Conservation (phyloP, 2,888 invertebrate genomes). For the Drosophila ezoana region DNA sequence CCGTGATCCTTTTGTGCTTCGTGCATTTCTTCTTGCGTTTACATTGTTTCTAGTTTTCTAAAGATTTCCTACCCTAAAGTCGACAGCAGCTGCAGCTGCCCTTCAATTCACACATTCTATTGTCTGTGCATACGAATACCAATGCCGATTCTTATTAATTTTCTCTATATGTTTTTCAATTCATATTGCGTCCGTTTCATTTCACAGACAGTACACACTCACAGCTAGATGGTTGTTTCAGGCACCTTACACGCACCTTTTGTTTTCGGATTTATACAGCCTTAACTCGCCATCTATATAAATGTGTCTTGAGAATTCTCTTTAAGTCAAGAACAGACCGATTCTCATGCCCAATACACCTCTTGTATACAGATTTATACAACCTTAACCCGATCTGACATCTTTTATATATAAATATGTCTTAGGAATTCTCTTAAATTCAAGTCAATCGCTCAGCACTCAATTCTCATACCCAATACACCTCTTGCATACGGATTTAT, state of each 20-base stretch:
- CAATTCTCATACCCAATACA: not conserved
- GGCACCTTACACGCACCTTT: not conserved
- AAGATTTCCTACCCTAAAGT: constrained; percentile 40
- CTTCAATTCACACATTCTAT: constrained; percentile 54
- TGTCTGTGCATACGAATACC: constrained; percentile 20
- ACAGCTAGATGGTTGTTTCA: not conserved
- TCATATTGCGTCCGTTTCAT: constrained; percentile 9
- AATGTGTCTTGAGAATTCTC: not conserved
- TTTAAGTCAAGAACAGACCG: constrained; percentile 9
- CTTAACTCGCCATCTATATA: not conserved
- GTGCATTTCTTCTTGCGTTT: constrained; percentile 28
- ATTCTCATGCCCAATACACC: not conserved
- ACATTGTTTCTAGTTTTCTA: constrained; percentile 67
- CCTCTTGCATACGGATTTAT: not conserved
- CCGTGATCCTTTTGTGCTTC: constrained; percentile 29
- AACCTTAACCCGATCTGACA: not conserved
- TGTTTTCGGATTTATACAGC: not conserved
- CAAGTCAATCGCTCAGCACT: not conserved
- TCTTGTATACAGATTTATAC: not conserved
- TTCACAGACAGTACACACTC: constrained; percentile 8
- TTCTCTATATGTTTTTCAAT: constrained; percentile 28
- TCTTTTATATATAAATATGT: not conserved
- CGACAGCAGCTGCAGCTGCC: constrained; percentile 47
- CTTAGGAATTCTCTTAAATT: not conserved
- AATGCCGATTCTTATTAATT: constrained; percentile 46